Evolutionary conservation across 2,113 vertebrate genomes (phyloP), one percentile per base, ranked within the genome.

Genomic region (Cepphus grylle): DNA sequence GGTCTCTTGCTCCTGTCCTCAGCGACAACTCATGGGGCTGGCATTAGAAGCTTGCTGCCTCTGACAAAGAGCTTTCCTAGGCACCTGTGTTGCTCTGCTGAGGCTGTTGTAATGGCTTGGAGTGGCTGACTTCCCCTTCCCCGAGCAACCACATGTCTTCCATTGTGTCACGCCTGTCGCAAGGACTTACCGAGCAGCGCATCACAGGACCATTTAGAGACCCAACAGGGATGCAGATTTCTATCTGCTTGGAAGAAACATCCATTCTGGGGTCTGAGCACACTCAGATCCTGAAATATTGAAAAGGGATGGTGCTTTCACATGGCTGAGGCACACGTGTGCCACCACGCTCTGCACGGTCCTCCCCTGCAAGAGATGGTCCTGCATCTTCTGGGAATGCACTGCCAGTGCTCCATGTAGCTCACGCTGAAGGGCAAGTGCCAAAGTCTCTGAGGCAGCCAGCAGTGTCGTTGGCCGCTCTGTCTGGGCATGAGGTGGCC

Each of bases 201-300:
- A 32, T 96, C 93, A 95, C 7, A 6, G 85, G 82, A 69, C 93
- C 89, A 86, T 30, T 92, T 90, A 88, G 85, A 86, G 91, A 80
- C 84, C 81, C 94, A 95, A 8, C 71, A 95, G 91, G 63, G 91
- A 83, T 70, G 91, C 7, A 16, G 81, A 80, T 95, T 86, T 71
- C 85, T 91, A 5, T 90, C 92, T 95, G 93, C 94, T 93, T 1
- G 45, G 79, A 94, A 94, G 86, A 67, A 95, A 87, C 86, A 91
- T 91, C 93, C 97, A 88, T 95, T 88, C 84, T 74, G 71, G 59
- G 79, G 63, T 19, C 87, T 90, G 43, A 94, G 72, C 43, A 30
- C 23, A 5, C 71, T 92, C 13, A 1, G 38, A 88, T 96, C 79
- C 85, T 97, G 96, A 97, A 97, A 97, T 97, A 97, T 97, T 96